phyloP scores from a whole-genome alignment of 2,888 invertebrate species.

The Xylota segnis region DNA sequence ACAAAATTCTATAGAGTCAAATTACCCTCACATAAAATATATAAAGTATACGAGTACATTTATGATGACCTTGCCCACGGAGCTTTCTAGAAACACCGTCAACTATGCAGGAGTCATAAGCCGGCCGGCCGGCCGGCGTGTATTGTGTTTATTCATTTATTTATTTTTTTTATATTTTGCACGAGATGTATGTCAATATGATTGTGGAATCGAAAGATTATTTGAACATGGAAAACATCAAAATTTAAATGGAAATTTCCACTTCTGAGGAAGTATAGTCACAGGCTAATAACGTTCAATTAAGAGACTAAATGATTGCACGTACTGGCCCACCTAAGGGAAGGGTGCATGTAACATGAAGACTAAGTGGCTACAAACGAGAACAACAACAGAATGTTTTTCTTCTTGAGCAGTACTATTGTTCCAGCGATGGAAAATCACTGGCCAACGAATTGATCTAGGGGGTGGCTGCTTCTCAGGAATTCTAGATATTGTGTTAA shows the following conservation, averaged over 20 bases:
- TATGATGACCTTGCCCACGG: conserved; percentile 18
- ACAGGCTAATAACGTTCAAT: conserved; percentile 36
- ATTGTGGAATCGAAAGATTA: background rate
- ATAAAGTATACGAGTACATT: no score
- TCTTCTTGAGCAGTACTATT: conserved; percentile 4
- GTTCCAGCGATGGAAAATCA: conserved; percentile 48
- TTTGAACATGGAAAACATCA: conserved; percentile 9
- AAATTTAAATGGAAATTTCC: conserved; percentile 45
- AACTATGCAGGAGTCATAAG: background rate
- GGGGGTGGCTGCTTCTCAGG: conserved; percentile 12
- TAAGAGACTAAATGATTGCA: conserved; percentile 12
- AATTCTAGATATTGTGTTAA: conserved; percentile 40
- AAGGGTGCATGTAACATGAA: conserved; percentile 15
- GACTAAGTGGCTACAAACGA: conserved; percentile 14
- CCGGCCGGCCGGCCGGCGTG: background rate
- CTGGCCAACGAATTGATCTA: conserved; percentile 18
- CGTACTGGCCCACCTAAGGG: background rate
- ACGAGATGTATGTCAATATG: conserved; percentile 3
- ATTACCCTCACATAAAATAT: background rate
- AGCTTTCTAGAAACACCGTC: conserved; percentile 16
- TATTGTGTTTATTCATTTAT: background rate
- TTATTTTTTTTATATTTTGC: conserved; percentile 23
- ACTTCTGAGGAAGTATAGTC: conserved; percentile 1
- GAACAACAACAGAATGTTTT: conserved; percentile 13
- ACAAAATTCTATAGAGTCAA: background rate